phyloP scores from a whole-genome alignment of 1,140 invertebrate genomes.

The Dinothrombium tinctorium region DNA sequence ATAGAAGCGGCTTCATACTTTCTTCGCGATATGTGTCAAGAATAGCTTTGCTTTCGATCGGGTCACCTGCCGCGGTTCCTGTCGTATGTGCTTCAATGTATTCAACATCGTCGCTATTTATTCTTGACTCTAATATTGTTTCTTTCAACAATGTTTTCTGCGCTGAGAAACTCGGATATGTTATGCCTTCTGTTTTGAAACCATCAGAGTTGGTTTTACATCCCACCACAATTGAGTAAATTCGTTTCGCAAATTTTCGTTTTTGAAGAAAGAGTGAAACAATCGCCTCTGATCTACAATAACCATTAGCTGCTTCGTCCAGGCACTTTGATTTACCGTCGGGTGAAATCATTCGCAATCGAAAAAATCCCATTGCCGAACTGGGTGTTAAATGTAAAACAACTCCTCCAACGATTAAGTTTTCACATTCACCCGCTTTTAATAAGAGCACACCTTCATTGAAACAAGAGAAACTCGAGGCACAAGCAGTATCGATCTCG shows the following conservation, averaged over 20 bases:
- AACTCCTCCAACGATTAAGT: slow-evolving; percentile 23
- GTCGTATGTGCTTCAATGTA: slow-evolving; percentile 26
- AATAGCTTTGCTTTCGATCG: slow-evolving; percentile 59
- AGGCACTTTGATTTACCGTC: background rate
- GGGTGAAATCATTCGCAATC: background rate
- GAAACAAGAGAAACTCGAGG: background rate
- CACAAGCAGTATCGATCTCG: background rate
- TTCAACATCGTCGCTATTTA: slow-evolving; percentile 21
- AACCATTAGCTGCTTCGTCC: background rate
- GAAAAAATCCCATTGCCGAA: slow-evolving; percentile 7
- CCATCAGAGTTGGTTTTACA: slow-evolving; percentile 70
- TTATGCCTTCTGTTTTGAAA: slow-evolving; percentile 34
- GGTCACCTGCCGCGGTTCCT: slow-evolving; percentile 26
- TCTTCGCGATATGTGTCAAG: slow-evolving; percentile 49
- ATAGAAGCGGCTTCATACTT: slow-evolving; percentile 39
- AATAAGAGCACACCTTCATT: background rate
- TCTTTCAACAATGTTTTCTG: slow-evolving; percentile 20
- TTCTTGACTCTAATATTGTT: slow-evolving; percentile 19
- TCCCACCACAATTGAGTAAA: slow-evolving; percentile 36
- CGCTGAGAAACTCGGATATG: slow-evolving; percentile 6
- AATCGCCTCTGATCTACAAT: background rate
- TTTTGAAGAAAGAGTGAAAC: background rate
- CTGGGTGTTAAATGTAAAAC: slow-evolving; percentile 53
- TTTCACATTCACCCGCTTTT: background rate
- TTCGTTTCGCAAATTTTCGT: slow-evolving; percentile 17